Evolutionary conservation across 37 sponge, comb jelly and placozoan genomes (phyloP), one percentile per base, ranked within the genome.

Genomic region (Theonella swinhoei): DNA sequence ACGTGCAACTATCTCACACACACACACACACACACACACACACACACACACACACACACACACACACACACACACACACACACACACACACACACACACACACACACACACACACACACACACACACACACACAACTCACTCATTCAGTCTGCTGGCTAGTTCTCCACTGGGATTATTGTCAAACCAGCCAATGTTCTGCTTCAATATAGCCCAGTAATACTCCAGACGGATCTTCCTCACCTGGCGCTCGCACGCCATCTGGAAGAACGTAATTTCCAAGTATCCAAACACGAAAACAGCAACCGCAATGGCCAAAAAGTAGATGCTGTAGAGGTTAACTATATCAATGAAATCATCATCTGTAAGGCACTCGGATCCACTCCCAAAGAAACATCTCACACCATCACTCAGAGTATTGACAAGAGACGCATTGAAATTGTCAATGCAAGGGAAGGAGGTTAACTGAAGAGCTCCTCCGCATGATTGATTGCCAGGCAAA

Each of bases 131-230:
- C 4, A 42, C 24, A 0, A 78, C 87, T 81, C 58, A 93, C 93
- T 88, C 90, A 7, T 69, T 65, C 7, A 93, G 82, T 65, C 93
- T 81, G 39, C 80, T 86, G 34, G 83, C 42, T 4, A 93, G 83
- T 62, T 93, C 93, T 76, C 93, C 93, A 28, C 79, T 81, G 20
- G 86, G 40, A 41, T 88, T 88, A 29, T 78, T 77, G 76, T 97
- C 98, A 83, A 95, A 97, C 93, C 90, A 97, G 0, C 91, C 89
- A 63, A 95, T 80, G 47, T 97, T 80, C 87, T 94, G 95, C 40
- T 87, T 72, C 75, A 95, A 73, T 35, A 95, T 78, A 26, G 95
- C 78, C 22, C 68, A 69, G 60, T 81, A 95, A 54, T 77, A 81
- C 11, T 34, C 31, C 64, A 79, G 67, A 19, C 95, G 64, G n/a